These are phyloP conservation scores for Raja brachyura DNA, from an alignment of 2,113 vertebrate genomes.

Conservation along the genomic window DNA sequence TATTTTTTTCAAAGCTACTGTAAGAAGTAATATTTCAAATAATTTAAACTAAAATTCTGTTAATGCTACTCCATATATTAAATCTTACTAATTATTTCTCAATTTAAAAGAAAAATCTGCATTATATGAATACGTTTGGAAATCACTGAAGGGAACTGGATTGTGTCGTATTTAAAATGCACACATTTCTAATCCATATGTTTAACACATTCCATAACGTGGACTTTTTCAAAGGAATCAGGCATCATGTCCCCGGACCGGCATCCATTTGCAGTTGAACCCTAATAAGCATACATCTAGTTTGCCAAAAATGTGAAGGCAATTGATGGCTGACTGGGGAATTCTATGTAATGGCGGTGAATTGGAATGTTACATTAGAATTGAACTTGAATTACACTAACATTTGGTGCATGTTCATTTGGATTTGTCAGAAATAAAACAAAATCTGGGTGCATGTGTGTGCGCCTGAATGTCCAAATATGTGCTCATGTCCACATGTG, in stretches of 20 bases:
- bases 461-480: neutral
- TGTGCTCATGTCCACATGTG: neutral
- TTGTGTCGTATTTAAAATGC: constrained; percentile 18
- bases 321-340: neutral
- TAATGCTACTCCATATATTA: constrained; percentile 16
- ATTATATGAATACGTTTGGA: neutral
- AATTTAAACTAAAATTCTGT: neutral
- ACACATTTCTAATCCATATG: constrained; percentile 31
- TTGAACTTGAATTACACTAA: neutral
- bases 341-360: neutral
- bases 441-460: neutral
- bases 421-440: neutral
- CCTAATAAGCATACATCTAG: constrained; percentile 18
- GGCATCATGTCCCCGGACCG: neutral
- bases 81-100: neutral
- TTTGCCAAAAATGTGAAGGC: constrained; percentile 27
- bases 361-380: neutral
- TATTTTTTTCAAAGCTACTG: constrained; percentile 35
- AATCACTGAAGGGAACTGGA: neutral
- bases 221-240: constrained; percentile 20
- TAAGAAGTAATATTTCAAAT: constrained; percentile 31
- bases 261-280: constrained; percentile 28
- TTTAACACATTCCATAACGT: constrained; percentile 19
- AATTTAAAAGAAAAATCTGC: neutral
- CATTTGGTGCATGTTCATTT: neutral